Evolutionary conservation across 2,113 vertebrate species (phyloP).

Genomic region (Psilopsiagon aurifrons): DNA sequence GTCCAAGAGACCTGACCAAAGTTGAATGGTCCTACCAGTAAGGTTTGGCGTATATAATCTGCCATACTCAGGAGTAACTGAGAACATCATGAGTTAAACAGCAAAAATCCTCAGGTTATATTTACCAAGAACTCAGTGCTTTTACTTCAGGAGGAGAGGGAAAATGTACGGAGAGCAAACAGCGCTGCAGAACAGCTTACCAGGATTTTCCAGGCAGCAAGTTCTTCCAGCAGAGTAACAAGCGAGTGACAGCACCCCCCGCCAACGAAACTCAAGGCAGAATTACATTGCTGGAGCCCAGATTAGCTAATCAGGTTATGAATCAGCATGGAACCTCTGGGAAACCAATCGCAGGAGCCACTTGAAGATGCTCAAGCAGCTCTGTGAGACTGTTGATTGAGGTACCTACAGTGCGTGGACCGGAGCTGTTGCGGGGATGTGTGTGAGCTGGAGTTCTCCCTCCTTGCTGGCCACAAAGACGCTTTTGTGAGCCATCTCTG

Average conservation of each 20-base stretch:
- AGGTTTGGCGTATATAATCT: neutral
- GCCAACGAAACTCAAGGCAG: neutral
- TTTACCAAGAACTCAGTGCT: neutral
- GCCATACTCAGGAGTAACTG: neutral
- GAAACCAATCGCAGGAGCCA: neutral
- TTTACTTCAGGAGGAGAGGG: neutral
- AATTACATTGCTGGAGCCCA: neutral
- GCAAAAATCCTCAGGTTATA: neutral
- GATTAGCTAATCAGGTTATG: neutral
- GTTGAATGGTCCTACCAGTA: neutral
- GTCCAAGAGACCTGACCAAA: neutral
- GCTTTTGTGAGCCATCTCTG: constrained; percentile 59
- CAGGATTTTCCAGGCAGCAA: neutral
- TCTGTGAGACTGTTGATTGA: neutral
- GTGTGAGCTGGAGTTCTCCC: neutral
- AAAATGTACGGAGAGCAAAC: neutral
- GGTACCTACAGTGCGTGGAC: neutral
- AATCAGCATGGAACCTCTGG: neutral
- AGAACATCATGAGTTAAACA: neutral
- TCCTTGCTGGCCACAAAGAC: constrained; percentile 53
- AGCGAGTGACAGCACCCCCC: neutral
- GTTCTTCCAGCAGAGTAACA: neutral
- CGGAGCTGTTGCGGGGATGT: neutral
- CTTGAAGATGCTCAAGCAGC: neutral
- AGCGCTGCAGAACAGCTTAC: neutral